Conservation (phyloP, 2,797 vertebrate genomes). For the Poecilia velifera region DNA sequence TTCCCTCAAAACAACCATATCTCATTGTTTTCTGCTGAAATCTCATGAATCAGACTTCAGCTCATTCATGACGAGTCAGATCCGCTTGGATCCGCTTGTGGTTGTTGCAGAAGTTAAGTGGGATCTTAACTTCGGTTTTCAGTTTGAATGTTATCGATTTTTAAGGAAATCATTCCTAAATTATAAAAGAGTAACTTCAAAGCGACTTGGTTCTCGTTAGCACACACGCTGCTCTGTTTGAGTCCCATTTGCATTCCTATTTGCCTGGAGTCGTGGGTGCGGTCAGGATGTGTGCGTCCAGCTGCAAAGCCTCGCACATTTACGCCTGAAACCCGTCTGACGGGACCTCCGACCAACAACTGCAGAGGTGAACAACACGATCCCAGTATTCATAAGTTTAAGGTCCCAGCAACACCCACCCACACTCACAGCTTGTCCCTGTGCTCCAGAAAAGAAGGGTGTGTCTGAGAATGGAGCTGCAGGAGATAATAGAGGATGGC, state of each 20-base stretch:
- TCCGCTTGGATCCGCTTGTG: neutral
- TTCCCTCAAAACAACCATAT: neutral
- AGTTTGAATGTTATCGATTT: neutral
- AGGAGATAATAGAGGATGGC: conserved; percentile 61
- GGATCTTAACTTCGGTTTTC: neutral
- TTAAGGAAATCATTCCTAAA: neutral
- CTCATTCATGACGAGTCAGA: neutral
- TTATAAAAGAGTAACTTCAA: neutral
- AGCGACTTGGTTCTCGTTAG: neutral
- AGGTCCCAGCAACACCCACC: neutral
- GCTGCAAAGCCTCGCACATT: conserved; percentile 6
- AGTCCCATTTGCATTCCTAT: conserved; percentile 54
- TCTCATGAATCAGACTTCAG: neutral
- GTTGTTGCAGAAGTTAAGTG: neutral
- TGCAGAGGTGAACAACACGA: neutral
- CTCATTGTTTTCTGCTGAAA: neutral
- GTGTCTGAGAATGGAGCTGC: conserved; percentile 69
- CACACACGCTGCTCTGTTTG: neutral
- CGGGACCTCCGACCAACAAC: conserved; percentile 15
- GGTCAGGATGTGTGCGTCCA: conserved; percentile 16
- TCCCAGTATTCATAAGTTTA: neutral
- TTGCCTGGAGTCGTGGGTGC: conserved; percentile 52
- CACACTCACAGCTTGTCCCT: neutral
- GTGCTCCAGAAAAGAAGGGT: conserved; percentile 53
- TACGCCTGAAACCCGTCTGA: conserved; percentile 23